Percentiles rank a stretch among this genome's conserved stretches.
Conservation (phyloP, 1,140 invertebrate genomes). For the Phymastichus coffea region DNA sequence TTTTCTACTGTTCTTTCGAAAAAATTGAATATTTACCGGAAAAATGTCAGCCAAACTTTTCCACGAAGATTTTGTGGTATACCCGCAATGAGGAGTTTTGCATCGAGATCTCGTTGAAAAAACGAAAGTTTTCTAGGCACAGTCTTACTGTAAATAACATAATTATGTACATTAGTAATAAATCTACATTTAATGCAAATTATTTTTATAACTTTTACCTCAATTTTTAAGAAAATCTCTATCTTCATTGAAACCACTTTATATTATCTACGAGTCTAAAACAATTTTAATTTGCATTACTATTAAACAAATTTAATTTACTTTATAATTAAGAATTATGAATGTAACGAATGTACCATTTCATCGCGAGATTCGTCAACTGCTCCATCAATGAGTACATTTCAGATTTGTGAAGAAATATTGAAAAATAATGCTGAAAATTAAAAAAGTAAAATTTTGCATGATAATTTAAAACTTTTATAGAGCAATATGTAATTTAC, state of each 20-base stretch:
- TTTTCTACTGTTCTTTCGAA: conserved; percentile 5
- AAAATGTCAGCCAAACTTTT: conserved; percentile 95
- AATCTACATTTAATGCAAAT: conserved; percentile 11
- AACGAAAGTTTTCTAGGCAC: conserved; percentile 84
- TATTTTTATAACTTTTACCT: conserved; percentile 56
- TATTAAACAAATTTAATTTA: neutral
- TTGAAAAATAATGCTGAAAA: conserved; percentile 81
- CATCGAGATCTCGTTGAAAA: conserved; percentile 92
- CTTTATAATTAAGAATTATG: too few relatives aligned
- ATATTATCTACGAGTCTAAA: conserved; percentile 81
- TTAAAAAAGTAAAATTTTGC: conserved; percentile 26
- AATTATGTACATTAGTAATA: too few relatives aligned
- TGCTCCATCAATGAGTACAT: conserved; percentile 92
- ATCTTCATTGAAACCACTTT: conserved; percentile 81
- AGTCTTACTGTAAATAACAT: conserved; percentile 68
- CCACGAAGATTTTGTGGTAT: conserved; percentile 85
- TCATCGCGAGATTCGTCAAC: conserved; percentile 95
- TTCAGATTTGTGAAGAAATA: conserved; percentile 87
- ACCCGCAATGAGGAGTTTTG: conserved; percentile 87
- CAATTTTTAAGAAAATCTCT: conserved; percentile 78
- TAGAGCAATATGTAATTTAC: conserved; percentile 11
- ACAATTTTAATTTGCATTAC: conserved; percentile 32
- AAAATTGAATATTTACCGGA: conserved; percentile 59
- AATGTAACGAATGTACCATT: conserved; percentile 66
- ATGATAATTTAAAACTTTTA: neutral